Conservation (phyloP, 2,797 vertebrate species). For the Myiothlypis coronata region DNA sequence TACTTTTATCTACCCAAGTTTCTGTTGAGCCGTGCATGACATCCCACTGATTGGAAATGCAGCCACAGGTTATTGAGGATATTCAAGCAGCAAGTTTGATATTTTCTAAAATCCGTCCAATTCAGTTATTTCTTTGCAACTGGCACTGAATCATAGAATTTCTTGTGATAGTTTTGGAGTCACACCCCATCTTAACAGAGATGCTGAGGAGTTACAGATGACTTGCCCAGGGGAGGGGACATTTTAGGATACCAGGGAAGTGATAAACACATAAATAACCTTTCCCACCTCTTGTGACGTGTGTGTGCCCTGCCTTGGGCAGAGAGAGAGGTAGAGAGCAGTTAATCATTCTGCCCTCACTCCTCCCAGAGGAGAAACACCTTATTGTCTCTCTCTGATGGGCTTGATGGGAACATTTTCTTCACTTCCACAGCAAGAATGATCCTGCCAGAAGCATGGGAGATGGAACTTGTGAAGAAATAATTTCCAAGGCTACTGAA, state of each 20-base stretch:
- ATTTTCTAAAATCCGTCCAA: neutral
- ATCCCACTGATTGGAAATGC: fast-evolving
- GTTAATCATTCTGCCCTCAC: neutral
- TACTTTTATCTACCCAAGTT: neutral
- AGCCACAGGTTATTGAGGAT: neutral
- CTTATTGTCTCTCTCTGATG: neutral
- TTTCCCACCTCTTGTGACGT: neutral
- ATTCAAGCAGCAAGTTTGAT: neutral
- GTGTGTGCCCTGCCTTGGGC: neutral
- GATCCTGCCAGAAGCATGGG: neutral
- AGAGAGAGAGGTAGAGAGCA: neutral
- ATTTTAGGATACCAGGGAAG: neutral
- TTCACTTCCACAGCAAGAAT: neutral
- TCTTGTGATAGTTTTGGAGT: neutral
- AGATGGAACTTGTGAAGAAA: neutral
- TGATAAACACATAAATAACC: conserved; percentile 28
- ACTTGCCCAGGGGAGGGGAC: neutral
- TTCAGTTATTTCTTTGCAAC: neutral
- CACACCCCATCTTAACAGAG: neutral
- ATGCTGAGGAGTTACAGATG: neutral
- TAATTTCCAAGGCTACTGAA: neutral
- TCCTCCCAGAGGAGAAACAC: neutral
- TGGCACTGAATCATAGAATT: fast-evolving
- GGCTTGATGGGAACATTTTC: neutral
- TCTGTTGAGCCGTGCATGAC: neutral